phyloP scores from a whole-genome alignment of 2,888 invertebrate genomes.

The Megastigmus dorsalis region DNA sequence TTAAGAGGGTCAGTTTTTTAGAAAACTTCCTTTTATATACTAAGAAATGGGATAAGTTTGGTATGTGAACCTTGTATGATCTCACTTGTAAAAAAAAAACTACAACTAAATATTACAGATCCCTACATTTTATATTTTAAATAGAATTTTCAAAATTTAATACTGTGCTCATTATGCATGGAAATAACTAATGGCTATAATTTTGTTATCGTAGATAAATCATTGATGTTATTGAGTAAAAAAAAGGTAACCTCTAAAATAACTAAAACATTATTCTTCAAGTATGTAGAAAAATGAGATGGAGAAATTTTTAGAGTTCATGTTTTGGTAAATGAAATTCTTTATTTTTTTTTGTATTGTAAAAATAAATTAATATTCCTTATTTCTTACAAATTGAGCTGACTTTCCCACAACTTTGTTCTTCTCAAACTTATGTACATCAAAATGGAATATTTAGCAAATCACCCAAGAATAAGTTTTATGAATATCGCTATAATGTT shows the following conservation, averaged over 20 bases:
- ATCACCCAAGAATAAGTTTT: slow-evolving; percentile 90
- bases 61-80: no score
- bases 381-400: neutral
- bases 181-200: neutral
- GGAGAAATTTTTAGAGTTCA: neutral
- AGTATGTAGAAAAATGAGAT: neutral
- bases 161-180: no score
- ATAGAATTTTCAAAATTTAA: no score
- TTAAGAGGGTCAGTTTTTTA: no score
- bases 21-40: no score
- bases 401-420: neutral
- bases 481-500: slow-evolving; percentile 91
- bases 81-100: no score
- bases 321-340: neutral
- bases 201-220: no score
- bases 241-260: neutral
- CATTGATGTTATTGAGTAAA: no score
- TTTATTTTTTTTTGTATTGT: slow-evolving; percentile 29
- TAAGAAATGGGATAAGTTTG: no score
- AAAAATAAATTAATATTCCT: slow-evolving; percentile 44
- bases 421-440: slow-evolving; percentile 46
- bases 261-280: neutral
- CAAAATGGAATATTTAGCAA: slow-evolving; percentile 37
- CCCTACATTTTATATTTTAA: no score
- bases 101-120: no score